Evolutionary conservation across 2,113 vertebrate species (phyloP).

Genomic region (Plotosus lineatus): DNA sequence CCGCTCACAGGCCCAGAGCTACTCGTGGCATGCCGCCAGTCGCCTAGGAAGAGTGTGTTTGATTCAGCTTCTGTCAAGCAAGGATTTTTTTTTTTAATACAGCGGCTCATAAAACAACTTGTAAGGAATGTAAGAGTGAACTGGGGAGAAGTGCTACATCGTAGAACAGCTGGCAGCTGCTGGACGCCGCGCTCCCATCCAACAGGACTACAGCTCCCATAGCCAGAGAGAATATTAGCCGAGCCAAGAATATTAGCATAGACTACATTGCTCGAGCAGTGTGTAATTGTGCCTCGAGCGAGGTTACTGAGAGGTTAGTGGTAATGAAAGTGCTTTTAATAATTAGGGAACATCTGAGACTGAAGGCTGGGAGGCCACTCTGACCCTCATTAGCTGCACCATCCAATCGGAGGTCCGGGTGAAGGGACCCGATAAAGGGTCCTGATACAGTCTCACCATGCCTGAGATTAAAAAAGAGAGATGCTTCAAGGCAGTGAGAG

Average conservation of each 20-base stretch:
- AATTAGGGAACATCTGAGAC: conserved; percentile 45
- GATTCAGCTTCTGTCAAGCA: conserved; percentile 48
- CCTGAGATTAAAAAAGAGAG: conserved; percentile 44
- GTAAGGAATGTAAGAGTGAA: conserved; percentile 46
- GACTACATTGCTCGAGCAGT: conserved; percentile 42
- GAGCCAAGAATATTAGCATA: conserved; percentile 48
- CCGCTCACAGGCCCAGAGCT: conserved; percentile 50
- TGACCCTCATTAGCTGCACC: conserved; percentile 54
- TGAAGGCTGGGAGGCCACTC: conserved; percentile 14
- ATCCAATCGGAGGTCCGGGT: conserved; percentile 44
- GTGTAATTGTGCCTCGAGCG: conserved; percentile 55
- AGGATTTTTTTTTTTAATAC: conserved; percentile 16
- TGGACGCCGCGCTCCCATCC: not conserved
- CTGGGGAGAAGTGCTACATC: conserved; percentile 27
- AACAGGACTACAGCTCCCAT: not conserved
- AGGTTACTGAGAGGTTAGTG: conserved; percentile 54
- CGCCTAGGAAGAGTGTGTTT: conserved; percentile 33
- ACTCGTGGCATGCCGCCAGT: conserved; percentile 51
- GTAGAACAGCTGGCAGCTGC: conserved; percentile 41
- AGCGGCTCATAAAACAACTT: conserved; percentile 54
- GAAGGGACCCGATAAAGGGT: conserved; percentile 38
- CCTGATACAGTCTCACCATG: conserved; percentile 38
- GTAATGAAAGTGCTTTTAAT: conserved; percentile 56
- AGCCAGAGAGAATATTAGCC: conserved; percentile 26
- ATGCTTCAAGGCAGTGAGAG: not conserved